phyloP scores from a whole-genome alignment of 1,140 invertebrate genomes.

The Lethocerus indicus region DNA sequence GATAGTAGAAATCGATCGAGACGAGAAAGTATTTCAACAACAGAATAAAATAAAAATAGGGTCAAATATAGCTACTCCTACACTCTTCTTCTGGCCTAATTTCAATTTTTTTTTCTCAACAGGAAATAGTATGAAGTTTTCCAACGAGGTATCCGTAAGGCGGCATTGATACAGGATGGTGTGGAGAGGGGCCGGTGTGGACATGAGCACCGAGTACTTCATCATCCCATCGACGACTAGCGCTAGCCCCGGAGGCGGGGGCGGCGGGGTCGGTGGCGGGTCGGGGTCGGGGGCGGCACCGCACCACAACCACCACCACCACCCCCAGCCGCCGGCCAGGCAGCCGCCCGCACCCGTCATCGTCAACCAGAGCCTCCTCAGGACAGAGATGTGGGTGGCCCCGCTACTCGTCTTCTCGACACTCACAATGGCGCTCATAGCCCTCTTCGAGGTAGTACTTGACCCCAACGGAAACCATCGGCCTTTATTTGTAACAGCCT shows the following conservation, averaged over 20 bases:
- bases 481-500: not conserved
- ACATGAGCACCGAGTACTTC: conserved; percentile 20
- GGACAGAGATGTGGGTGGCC: conserved; percentile 19
- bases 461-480: not conserved
- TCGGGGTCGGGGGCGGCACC: not conserved
- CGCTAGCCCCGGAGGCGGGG: conserved; percentile 6
- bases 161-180: no score
- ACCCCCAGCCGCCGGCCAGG: conserved; percentile 3
- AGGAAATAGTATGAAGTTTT: no score
- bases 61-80: no score
- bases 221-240: conserved; percentile 13
- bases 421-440: conserved; percentile 20
- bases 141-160: no score
- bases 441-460: conserved; percentile 18
- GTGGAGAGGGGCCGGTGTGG: conserved; percentile 13
- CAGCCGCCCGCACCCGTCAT: conserved; percentile 5
- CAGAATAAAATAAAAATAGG: no score
- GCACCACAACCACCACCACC: not conserved
- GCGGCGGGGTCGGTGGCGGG: not conserved
- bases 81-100: no score
- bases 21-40: no score
- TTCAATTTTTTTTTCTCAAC: no score
- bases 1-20: no score
- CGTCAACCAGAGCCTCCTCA: conserved; percentile 10
- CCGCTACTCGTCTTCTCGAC: conserved; percentile 20